Evolutionary conservation across 2,888 invertebrate genomes (phyloP).

Genomic region (Aleiodes testaceus): DNA sequence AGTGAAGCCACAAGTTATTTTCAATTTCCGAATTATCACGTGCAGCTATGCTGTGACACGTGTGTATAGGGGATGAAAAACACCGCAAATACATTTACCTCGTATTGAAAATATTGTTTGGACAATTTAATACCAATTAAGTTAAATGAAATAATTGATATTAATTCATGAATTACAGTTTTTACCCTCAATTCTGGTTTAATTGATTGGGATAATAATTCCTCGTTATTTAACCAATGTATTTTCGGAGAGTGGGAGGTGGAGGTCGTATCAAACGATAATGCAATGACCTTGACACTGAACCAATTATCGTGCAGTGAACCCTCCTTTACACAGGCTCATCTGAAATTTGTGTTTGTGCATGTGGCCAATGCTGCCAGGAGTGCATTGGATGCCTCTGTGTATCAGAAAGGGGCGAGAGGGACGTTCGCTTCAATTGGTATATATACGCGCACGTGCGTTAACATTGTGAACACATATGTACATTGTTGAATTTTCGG

Average conservation of each 20-base stretch:
- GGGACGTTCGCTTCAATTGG: background rate
- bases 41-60: background rate
- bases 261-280: constrained; percentile 52
- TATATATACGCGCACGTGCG: constrained; percentile 43
- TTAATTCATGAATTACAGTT: constrained; percentile 1
- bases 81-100: background rate
- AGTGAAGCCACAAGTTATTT: constrained; percentile 12
- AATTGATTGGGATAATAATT: background rate
- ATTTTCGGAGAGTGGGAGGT: background rate
- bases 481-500: background rate
- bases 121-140: no score
- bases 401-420: background rate
- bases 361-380: constrained; percentile 33
- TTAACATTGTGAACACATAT: constrained; percentile 43
- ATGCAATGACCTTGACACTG: constrained; percentile 73
- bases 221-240: background rate
- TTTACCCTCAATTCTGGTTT: background rate
- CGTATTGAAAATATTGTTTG: constrained; percentile 7
- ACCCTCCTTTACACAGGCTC: constrained; percentile 57
- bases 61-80: background rate
- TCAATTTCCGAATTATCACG: constrained; percentile 6
- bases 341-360: constrained; percentile 3
- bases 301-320: constrained; percentile 71
- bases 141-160: constrained; percentile 9
- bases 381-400: constrained; percentile 44